Evolutionary conservation across 2,113 vertebrate genomes (phyloP).

Genomic region (Dolichotis patagonum): DNA sequence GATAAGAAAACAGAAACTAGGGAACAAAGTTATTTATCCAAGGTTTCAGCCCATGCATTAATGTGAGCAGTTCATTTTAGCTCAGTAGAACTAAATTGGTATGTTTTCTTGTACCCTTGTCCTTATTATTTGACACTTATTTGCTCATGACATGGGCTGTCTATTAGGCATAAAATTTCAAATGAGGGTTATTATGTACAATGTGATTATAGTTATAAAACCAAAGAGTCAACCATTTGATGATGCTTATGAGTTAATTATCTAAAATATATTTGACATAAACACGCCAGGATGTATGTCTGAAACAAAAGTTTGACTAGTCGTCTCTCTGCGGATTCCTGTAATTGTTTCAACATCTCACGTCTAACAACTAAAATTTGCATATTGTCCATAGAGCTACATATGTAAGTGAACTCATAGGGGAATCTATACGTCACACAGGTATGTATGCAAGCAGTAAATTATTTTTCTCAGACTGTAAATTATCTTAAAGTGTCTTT

Average conservation of each 20-base stretch:
- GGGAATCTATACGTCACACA: background rate
- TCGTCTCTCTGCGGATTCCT: background rate
- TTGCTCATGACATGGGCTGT: background rate
- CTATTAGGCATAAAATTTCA: background rate
- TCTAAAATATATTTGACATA: background rate
- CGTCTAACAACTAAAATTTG: background rate
- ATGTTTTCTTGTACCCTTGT: background rate
- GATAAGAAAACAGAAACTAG: background rate
- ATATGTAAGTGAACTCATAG: background rate
- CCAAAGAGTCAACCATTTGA: background rate
- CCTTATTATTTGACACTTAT: background rate
- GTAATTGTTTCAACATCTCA: background rate
- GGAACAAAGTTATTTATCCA: background rate
- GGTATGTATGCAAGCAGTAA: background rate
- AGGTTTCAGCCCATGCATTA: background rate
- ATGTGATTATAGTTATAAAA: background rate
- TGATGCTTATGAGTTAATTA: background rate
- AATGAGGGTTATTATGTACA: background rate
- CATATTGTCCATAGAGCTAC: background rate
- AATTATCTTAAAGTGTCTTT: background rate
- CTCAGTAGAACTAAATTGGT: background rate
- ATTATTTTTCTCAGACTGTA: background rate
- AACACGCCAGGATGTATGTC: background rate
- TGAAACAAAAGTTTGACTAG: background rate
- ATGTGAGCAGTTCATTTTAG: background rate